phyloP scores from a whole-genome alignment of 1,140 invertebrate species.

The Drosophila hydei region DNA sequence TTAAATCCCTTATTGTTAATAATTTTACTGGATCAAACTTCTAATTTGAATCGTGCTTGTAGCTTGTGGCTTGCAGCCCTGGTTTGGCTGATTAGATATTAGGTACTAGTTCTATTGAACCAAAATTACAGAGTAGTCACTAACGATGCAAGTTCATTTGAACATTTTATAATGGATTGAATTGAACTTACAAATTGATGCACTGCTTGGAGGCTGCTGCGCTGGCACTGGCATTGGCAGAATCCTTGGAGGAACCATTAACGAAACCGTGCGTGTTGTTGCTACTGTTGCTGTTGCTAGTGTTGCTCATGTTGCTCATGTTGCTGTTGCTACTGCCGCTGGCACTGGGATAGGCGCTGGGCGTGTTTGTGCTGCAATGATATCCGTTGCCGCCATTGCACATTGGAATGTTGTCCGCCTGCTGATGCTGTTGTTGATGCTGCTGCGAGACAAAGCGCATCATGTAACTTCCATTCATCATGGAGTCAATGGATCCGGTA shows the following conservation, averaged over 20 bases:
- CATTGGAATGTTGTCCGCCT: constrained; percentile 74
- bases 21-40: too few species aligned
- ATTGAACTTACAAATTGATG: constrained; percentile 59
- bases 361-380: constrained; percentile 84
- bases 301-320: constrained; percentile 84
- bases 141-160: too few species aligned
- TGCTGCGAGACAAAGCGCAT: constrained; percentile 83
- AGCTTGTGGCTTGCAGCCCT: too few species aligned
- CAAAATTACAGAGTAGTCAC: too few species aligned
- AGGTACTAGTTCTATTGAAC: too few species aligned
- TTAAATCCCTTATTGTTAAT: too few species aligned
- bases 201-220: constrained; percentile 55
- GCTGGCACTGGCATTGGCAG: constrained; percentile 36
- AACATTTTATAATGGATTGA: neutral
- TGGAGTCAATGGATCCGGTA: constrained; percentile 86
- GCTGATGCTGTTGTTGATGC: constrained; percentile 53
- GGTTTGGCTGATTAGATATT: too few species aligned
- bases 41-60: too few species aligned
- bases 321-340: constrained; percentile 83
- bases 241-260: constrained; percentile 74
- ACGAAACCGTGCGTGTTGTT: constrained; percentile 85
- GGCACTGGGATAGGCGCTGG: constrained; percentile 83
- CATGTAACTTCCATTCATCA: constrained; percentile 85
- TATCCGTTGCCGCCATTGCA: constrained; percentile 82
- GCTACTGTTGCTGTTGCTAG: constrained; percentile 85